Evolutionary conservation across 2,888 invertebrate genomes (phyloP).

Genomic region (Melipona beecheii): DNA sequence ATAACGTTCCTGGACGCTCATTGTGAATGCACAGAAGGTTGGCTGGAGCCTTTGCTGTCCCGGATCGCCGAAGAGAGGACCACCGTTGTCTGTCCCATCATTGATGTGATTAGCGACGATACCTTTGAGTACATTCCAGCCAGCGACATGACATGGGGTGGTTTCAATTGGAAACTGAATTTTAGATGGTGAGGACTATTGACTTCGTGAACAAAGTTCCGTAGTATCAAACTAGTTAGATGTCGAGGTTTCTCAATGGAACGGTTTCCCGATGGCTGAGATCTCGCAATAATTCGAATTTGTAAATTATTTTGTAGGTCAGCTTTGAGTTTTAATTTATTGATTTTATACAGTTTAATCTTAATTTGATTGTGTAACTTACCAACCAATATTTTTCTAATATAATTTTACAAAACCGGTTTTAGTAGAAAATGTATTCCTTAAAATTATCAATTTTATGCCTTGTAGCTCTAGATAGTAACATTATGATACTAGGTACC

Average conservation of each 20-base stretch:
- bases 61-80: constrained; percentile 96
- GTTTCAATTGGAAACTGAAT: constrained; percentile 99
- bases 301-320: too few relatives aligned
- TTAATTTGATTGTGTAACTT: too few relatives aligned
- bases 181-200: constrained; percentile 93
- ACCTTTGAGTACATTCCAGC: constrained; percentile 99
- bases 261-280: background rate
- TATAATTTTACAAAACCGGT: too few relatives aligned
- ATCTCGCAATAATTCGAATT: background rate
- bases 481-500: too few relatives aligned
- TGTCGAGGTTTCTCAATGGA: background rate
- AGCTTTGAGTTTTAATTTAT: too few relatives aligned
- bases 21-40: constrained; percentile 99
- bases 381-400: too few relatives aligned
- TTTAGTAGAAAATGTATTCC: too few relatives aligned
- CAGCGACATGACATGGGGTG: constrained; percentile 99
- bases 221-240: background rate
- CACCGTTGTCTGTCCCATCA: constrained; percentile 98
- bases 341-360: too few relatives aligned
- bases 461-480: too few relatives aligned
- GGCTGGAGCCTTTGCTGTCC: constrained; percentile 97
- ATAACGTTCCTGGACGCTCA: constrained; percentile 99
- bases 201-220: background rate
- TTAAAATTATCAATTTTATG: too few relatives aligned
- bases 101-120: constrained; percentile 99